phyloP scores from a whole-genome alignment of 2,113 vertebrate species.

The Leucopternis melanops region DNA sequence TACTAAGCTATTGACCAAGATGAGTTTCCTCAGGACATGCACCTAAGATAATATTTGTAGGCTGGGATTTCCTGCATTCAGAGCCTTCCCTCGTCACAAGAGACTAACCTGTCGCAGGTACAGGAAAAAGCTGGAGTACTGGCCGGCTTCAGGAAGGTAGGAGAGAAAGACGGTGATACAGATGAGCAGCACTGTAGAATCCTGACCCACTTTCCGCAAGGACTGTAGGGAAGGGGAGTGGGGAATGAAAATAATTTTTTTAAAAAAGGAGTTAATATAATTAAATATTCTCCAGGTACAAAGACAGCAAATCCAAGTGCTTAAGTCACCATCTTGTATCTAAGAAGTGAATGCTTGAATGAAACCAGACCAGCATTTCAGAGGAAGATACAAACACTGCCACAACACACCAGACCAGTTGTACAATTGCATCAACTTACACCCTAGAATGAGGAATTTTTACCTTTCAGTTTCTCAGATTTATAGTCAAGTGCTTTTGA shows the following conservation, averaged over 20 bases:
- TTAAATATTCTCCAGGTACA: not conserved
- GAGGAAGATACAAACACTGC: not conserved
- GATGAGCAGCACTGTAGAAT: conserved; percentile 91
- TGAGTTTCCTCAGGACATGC: not conserved
- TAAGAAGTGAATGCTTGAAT: not conserved
- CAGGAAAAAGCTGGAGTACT: conserved; percentile 93
- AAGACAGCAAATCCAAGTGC: not conserved
- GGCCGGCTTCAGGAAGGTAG: conserved; percentile 89
- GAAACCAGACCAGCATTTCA: not conserved
- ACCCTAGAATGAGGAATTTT: not conserved
- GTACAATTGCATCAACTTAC: not conserved
- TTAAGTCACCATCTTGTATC: not conserved
- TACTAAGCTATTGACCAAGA: not conserved
- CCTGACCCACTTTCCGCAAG: conserved; percentile 88
- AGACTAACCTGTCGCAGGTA: conserved; percentile 85
- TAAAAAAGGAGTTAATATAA: not conserved
- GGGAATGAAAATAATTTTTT: not conserved
- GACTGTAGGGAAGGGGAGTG: conserved; percentile 66
- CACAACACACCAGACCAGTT: not conserved
- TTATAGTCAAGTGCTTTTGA: not conserved
- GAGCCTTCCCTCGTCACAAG: not conserved
- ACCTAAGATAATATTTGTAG: not conserved
- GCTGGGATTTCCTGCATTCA: not conserved
- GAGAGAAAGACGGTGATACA: conserved; percentile 92
- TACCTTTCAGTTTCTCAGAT: not conserved